These are phyloP conservation scores for Neosilurus hyrtlii DNA, from an alignment of 2,797 vertebrate genomes.

Conservation along the genomic window DNA sequence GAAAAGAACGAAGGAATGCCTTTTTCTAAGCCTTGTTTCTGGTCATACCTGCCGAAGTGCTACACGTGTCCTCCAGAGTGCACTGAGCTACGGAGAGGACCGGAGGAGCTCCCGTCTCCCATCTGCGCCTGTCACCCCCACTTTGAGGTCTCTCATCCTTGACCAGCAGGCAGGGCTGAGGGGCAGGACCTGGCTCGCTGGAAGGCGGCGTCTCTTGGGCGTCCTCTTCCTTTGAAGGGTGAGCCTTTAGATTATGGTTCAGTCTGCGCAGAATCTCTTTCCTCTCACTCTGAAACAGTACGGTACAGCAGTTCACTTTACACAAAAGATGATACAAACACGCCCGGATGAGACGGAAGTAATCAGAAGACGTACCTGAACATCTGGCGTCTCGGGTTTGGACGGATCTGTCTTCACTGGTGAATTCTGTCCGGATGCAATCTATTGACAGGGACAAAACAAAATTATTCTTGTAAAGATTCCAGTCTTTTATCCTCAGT, in stretches of 20 bases:
- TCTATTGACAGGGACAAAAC: conserved; percentile 1
- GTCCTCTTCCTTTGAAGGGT: conserved; percentile 67
- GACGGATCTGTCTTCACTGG: conserved; percentile 69
- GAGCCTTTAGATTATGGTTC: conserved; percentile 87
- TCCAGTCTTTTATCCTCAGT: background rate
- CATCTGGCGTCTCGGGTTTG: conserved; percentile 64
- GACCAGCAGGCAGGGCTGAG: conserved; percentile 44
- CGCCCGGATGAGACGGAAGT: too few relatives aligned
- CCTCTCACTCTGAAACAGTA: conserved; percentile 79
- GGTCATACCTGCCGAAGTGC: conserved; percentile 47
- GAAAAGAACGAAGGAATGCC: background rate
- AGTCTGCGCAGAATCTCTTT: conserved; percentile 88
- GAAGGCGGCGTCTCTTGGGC: conserved; percentile 28
- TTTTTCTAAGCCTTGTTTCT: too few relatives aligned
- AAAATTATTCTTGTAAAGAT: background rate
- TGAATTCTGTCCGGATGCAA: conserved; percentile 62
- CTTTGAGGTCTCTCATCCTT: conserved; percentile 62
- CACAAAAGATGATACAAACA: background rate
- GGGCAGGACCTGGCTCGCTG: conserved; percentile 41
- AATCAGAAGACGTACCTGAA: conserved; percentile 61
- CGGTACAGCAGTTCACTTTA: background rate
- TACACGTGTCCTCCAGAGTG: conserved; percentile 78
- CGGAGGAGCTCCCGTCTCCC: conserved; percentile 80
- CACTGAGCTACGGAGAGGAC: conserved; percentile 79
- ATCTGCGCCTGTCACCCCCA: conserved; percentile 84